Conservation (phyloP, 2,888 invertebrate species). For the Ceriagrion tenellum region DNA sequence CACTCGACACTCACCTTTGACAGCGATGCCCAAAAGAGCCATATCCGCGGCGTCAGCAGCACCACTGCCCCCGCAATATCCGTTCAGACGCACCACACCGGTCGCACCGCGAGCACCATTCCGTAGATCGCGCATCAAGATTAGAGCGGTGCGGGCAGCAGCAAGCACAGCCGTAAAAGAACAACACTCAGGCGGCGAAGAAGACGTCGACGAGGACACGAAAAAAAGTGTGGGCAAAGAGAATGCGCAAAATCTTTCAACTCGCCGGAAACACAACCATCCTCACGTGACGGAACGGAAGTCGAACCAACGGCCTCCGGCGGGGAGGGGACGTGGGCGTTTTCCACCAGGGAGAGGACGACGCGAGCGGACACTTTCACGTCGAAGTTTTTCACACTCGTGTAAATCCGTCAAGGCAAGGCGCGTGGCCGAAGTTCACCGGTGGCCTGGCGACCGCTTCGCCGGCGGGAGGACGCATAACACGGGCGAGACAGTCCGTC, state of each 20-base stretch:
- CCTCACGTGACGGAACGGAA: not conserved
- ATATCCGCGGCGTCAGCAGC: not conserved
- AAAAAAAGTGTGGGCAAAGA: not conserved
- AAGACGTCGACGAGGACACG: not conserved
- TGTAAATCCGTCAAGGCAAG: not conserved
- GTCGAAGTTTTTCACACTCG: not conserved
- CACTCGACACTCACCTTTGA: constrained; percentile 36
- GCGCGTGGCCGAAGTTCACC: not conserved
- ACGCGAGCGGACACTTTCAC: not conserved
- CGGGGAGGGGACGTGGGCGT: not conserved
- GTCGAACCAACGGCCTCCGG: not conserved
- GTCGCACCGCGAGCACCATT: constrained; percentile 2
- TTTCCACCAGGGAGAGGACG: not conserved
- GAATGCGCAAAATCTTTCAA: too few species aligned
- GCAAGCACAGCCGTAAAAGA: too few species aligned
- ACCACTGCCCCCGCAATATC: not conserved
- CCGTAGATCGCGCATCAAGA: constrained; percentile 56
- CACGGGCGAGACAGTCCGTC: constrained; percentile 33
- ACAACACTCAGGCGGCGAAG: too few species aligned
- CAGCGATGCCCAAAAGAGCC: constrained; percentile 38
- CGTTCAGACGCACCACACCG: constrained; percentile 52
- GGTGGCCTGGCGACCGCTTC: not conserved
- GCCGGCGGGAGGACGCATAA: constrained; percentile 16
- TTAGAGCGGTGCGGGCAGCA: not conserved
- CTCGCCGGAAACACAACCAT: not conserved